Conservation (phyloP, 2,888 invertebrate species). For the Fragum fragum region DNA sequence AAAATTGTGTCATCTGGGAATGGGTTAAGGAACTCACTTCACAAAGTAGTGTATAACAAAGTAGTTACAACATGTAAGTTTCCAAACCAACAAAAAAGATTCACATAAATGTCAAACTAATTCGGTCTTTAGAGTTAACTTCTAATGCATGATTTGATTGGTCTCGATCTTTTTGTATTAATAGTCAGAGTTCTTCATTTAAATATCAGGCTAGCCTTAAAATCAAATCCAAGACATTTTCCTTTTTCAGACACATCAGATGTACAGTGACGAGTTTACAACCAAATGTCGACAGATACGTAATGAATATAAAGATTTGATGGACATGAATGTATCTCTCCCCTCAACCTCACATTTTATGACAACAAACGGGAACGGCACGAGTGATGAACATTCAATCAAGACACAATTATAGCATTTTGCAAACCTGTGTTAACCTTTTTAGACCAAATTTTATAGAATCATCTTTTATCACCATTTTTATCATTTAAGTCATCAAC, state of each 20-base stretch:
- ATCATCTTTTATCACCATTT: constrained; percentile 20
- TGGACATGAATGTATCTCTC: constrained; percentile 53
- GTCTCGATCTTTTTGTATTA: no score
- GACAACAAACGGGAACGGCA: constrained; percentile 45
- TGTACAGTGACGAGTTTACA: constrained; percentile 71
- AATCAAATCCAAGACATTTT: no score
- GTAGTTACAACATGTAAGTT: no score
- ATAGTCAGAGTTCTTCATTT: no score
- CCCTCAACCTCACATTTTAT: constrained; percentile 25
- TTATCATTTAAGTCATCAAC: neutral
- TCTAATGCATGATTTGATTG: no score
- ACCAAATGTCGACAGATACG: constrained; percentile 72
- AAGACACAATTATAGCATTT: constrained; percentile 58
- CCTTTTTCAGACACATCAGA: constrained; percentile 70
- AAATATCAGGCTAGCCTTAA: no score
- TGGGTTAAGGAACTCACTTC: no score
- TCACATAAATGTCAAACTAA: no score
- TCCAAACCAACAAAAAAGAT: no score
- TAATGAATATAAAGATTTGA: constrained; percentile 70
- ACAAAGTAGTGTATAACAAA: no score
- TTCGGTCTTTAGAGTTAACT: no score
- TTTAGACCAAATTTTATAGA: constrained; percentile 8
- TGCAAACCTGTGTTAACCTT: constrained; percentile 17
- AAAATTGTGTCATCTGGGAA: no score
- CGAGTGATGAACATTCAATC: constrained; percentile 42